phyloP scores from a whole-genome alignment of 2,888 invertebrate species.

The Leucania comma region DNA sequence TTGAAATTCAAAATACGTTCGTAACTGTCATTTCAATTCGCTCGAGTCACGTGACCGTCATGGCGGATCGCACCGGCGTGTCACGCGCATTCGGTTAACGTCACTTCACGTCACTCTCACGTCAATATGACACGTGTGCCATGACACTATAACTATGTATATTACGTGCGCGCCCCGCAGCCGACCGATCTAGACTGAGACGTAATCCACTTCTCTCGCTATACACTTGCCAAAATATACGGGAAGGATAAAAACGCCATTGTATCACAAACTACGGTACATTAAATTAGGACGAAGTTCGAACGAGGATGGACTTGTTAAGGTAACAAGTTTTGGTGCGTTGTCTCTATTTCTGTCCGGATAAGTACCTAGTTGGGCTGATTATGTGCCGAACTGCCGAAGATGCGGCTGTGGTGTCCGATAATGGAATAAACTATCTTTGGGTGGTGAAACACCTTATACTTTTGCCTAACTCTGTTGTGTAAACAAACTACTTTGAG shows the following conservation, averaged over 20 bases:
- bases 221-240: constrained; percentile 79
- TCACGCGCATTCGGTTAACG: constrained; percentile 64
- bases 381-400: constrained; percentile 53
- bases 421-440: constrained; percentile 52
- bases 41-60: constrained; percentile 65
- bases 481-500: constrained; percentile 43
- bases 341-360: constrained; percentile 60
- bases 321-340: constrained; percentile 67
- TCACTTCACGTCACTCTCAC: constrained; percentile 69
- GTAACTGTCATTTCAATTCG: constrained; percentile 66
- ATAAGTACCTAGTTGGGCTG: constrained; percentile 58
- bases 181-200: constrained; percentile 85
- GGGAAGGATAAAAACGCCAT: constrained; percentile 79
- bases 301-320: constrained; percentile 69
- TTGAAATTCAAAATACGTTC: constrained; percentile 66
- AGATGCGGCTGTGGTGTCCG: constrained; percentile 39
- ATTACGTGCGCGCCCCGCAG: constrained; percentile 81
- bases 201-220: constrained; percentile 77
- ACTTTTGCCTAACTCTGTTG: constrained; percentile 37
- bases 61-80: constrained; percentile 64
- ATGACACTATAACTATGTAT: constrained; percentile 67
- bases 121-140: constrained; percentile 69
- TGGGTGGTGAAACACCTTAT: constrained; percentile 15
- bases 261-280: constrained; percentile 79
- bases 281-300: constrained; percentile 75